phyloP scores from a whole-genome alignment of 2,797 vertebrate genomes.

The Cryptoblepharus egeriae region DNA sequence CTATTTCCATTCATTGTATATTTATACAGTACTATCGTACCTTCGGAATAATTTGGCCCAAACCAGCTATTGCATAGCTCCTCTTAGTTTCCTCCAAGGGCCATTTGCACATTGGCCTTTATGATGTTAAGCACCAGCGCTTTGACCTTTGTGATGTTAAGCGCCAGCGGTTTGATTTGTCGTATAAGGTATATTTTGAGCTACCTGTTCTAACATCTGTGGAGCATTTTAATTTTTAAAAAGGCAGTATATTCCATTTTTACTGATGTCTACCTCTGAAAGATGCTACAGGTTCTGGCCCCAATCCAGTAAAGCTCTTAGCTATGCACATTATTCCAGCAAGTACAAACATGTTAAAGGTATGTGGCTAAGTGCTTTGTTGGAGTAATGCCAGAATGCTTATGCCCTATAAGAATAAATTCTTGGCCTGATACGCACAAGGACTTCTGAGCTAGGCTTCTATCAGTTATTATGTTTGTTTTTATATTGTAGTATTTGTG shows the following conservation, averaged over 20 bases:
- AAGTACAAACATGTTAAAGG: not conserved
- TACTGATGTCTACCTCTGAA: not conserved
- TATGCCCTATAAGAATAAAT: slow-evolving; percentile 2
- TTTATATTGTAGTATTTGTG: not conserved
- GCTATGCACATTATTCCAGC: not conserved
- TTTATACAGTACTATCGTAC: no score
- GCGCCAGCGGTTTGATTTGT: no score
- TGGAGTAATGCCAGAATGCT: not conserved
- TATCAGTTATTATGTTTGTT: slow-evolving; percentile 4
- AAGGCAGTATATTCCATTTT: not conserved
- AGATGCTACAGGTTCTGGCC: slow-evolving; percentile 26
- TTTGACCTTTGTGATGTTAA: no score
- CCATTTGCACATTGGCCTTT: no score
- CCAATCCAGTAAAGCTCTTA: slow-evolving; percentile 31
- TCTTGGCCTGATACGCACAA: not conserved
- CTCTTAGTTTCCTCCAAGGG: no score
- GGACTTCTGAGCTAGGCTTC: not conserved
- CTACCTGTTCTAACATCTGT: not conserved
- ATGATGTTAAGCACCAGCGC: no score
- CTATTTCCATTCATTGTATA: no score
- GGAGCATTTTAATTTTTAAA: not conserved
- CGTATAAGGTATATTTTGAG: not conserved
- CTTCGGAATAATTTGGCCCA: no score
- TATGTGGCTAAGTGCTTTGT: slow-evolving; percentile 1
- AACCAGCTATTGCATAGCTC: no score